phyloP scores from a whole-genome alignment of 2,888 invertebrate genomes.

The Campopleginae sp. region DNA sequence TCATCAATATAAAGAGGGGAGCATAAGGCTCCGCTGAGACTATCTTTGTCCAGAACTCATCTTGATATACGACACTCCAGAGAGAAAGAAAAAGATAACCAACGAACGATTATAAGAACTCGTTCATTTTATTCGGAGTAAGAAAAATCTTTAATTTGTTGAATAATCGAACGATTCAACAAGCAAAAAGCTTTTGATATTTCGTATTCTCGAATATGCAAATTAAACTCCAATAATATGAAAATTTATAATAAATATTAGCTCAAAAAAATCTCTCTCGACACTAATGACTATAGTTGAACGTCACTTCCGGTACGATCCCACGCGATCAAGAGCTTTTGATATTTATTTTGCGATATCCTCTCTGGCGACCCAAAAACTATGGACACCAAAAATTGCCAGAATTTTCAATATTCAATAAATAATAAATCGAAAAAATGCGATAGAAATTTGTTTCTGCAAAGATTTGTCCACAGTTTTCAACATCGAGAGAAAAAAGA shows the following conservation, averaged over 20 bases:
- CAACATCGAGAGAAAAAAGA: no score
- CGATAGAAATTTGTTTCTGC: no score
- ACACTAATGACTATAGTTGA: no score
- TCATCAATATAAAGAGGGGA: constrained; percentile 80
- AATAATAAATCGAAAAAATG: no score
- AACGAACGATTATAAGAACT: constrained; percentile 41
- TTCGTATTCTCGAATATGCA: constrained; percentile 58
- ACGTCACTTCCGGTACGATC: no score
- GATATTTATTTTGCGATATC: no score
- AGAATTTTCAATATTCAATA: no score
- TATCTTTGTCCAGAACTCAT: constrained; percentile 42
- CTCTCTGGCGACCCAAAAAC: no score
- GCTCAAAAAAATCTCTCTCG: background rate
- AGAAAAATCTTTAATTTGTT: constrained; percentile 82
- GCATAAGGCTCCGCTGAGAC: constrained; percentile 51
- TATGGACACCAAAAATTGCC: no score
- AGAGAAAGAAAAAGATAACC: constrained; percentile 14
- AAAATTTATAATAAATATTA: background rate
- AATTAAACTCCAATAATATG: background rate
- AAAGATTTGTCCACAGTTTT: no score
- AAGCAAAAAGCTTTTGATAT: constrained; percentile 64
- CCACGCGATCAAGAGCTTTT: no score
- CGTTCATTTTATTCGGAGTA: constrained; percentile 65
- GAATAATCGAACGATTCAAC: constrained; percentile 65
- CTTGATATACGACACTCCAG: constrained; percentile 46